Base-by-base conservation (phyloP, 2,797 vertebrate genomes). In the Poeciliopsis gracilis region DNA sequence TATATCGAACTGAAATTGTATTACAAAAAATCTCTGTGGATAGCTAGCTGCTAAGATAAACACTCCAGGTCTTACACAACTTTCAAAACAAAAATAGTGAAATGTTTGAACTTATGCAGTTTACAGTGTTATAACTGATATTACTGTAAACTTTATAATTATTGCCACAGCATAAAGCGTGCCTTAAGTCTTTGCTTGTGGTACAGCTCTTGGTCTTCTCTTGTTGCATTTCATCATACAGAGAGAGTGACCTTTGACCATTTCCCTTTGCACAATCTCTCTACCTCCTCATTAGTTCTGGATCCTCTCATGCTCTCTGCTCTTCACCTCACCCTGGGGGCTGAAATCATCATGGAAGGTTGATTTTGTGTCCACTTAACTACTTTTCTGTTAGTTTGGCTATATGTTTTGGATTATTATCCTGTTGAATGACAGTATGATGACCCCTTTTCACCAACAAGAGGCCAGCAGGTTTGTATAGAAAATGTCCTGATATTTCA, bases 211-310 rank as follows among this genome's bases (percentile, higher is more conserved):
- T 66, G 33, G 8, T 66, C 33, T 63, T 63, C 30, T 63, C 59
- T 66, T 66, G 61, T 23, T 38, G 59, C 59, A 61, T 61, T 33
- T 61, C 59, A 61, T 38, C 61, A 66, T 38, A 66, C 16, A 66
- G 16, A 66, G 18, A 38, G 61, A 10, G 59, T 66, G 33, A 66
- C 30, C 30, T 20, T 66, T 66, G 61, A 66, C 61, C 33, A 23
- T 36, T 66, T 66, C 33, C 30, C 28, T 61, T 61, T 61, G 13
- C 13, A 9, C 59, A 33, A 61, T 61, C 28, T 15, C 2, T 59
- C 55, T 30, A 30, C 11, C 13, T 61, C 59, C 8, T 33, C 10
- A 16, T 16, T 61, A 16, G 59, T 18, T 33, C 59, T 61, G 55
- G n/a, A 28, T 59, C 55, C n/a, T 28, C n/a, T 57, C 33, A 36